A percentile compares a stretch with the other conserved stretches of the same genome.
Evolutionary conservation across 2,888 invertebrate genomes (phyloP).

Genomic region (Dolomedes plantarius): DNA sequence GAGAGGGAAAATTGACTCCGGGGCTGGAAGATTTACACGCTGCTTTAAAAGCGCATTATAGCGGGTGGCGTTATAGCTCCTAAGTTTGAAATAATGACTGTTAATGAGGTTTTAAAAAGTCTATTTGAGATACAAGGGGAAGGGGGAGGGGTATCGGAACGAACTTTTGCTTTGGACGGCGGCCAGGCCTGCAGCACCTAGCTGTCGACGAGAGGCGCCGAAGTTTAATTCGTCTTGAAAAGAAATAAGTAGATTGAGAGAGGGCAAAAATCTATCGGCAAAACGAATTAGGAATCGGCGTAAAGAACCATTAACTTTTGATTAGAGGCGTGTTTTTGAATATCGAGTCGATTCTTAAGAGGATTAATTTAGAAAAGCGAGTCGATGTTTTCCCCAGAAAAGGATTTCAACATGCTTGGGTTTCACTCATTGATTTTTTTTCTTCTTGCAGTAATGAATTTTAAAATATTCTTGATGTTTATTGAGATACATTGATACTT

Average conservation of each 20-base stretch:
- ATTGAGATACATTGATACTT: too few species aligned
- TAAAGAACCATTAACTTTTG: background rate
- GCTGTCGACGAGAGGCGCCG: background rate
- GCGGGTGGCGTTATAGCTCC: too few species aligned
- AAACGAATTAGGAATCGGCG: background rate
- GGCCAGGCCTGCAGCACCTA: background rate
- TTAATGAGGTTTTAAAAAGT: slow-evolving; percentile 70
- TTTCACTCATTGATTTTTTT: too few species aligned
- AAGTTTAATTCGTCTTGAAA: slow-evolving; percentile 5
- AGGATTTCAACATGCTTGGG: too few species aligned
- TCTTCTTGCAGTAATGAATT: too few species aligned
- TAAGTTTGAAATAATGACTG: slow-evolving; percentile 50
- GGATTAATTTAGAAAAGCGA: background rate
- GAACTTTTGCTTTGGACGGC: background rate
- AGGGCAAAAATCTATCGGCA: background rate
- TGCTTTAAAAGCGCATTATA: slow-evolving; percentile 64
- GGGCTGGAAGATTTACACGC: slow-evolving; percentile 40
- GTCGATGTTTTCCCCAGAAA: too few species aligned
- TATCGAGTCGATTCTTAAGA: background rate
- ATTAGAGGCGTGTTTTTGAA: background rate
- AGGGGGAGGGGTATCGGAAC: slow-evolving; percentile 2
- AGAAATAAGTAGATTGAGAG: background rate
- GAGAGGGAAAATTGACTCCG: slow-evolving; percentile 50
- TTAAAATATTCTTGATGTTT: too few species aligned
- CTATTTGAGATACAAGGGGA: background rate